A percentile compares a stretch with the other conserved stretches of the same genome.
These are phyloP conservation scores for Xiphorhynchus elegans DNA, from an alignment of 2,113 vertebrate species.

Conservation along the genomic window DNA sequence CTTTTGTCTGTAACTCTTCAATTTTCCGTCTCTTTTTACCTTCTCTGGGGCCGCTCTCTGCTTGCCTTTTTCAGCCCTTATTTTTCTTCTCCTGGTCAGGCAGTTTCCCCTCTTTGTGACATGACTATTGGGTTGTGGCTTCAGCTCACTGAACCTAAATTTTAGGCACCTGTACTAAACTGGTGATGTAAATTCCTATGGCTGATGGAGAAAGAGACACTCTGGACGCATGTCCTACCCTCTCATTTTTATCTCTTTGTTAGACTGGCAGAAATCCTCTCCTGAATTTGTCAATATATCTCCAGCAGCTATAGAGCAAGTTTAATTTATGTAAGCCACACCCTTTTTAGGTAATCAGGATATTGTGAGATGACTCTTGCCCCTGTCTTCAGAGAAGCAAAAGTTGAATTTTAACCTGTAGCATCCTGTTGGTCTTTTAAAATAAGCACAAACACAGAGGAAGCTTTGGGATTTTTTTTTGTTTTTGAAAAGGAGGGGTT, in stretches of 20 bases:
- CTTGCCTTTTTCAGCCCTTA: not conserved
- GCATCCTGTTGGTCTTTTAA: not conserved
- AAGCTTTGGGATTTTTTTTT: not conserved
- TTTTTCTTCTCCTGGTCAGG: not conserved
- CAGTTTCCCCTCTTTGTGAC: not conserved
- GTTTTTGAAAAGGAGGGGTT: not conserved
- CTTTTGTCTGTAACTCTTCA: constrained; percentile 14
- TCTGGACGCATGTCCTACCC: not conserved
- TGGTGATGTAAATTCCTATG: not conserved
- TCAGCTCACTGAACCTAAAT: not conserved
- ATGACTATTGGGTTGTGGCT: not conserved
- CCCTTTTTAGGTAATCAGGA: not conserved
- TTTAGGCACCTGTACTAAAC: not conserved
- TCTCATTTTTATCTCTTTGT: not conserved
- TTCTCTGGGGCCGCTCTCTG: not conserved
- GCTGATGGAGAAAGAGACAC: not conserved
- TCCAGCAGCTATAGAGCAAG: not conserved
- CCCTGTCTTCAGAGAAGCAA: not conserved
- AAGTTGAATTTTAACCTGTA: not conserved
- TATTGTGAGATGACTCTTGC: not conserved
- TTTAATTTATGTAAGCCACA: not conserved
- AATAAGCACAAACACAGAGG: not conserved
- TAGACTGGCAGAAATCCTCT: not conserved
- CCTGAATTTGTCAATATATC: not conserved
- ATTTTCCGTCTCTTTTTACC: constrained; percentile 8